Conservation (phyloP, 2,113 vertebrate species). For the Vidua macroura region DNA sequence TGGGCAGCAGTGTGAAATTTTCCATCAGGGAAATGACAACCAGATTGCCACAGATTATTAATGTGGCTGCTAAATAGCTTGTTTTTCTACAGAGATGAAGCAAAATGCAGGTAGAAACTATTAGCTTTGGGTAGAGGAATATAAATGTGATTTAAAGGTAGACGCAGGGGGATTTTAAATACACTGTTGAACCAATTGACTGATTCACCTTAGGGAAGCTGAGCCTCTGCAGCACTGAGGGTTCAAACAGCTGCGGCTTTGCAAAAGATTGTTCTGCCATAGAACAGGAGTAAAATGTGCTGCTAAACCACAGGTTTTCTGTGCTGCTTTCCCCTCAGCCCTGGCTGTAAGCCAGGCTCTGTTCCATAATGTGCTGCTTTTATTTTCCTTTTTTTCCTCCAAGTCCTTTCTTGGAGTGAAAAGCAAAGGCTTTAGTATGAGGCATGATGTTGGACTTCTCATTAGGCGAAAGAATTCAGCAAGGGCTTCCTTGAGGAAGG, state of each 20-base stretch:
- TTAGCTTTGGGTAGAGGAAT: conserved; percentile 24
- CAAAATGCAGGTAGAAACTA: conserved; percentile 50
- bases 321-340: not conserved
- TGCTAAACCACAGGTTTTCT: conserved; percentile 22
- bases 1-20: conserved; percentile 51
- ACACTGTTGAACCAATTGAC: conserved; percentile 38
- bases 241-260: not conserved
- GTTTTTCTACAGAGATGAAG: conserved; percentile 45
- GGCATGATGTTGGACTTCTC: conserved; percentile 49
- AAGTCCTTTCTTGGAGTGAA: conserved; percentile 41
- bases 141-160: conserved; percentile 51
- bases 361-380: conserved; percentile 20
- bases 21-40: conserved; percentile 47
- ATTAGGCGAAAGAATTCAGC: conserved; percentile 40
- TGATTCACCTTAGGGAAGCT: conserved; percentile 18
- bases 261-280: conserved; percentile 4
- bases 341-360: conserved; percentile 19
- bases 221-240: not conserved
- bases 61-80: conserved; percentile 43
- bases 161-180: conserved; percentile 12
- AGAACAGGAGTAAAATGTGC: not conserved
- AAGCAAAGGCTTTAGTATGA: conserved; percentile 6
- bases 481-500: conserved; percentile 59
- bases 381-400: not conserved
- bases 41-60: conserved; percentile 42